Conservation (phyloP, 2,797 vertebrate genomes). For the Smutsia temminckii region DNA sequence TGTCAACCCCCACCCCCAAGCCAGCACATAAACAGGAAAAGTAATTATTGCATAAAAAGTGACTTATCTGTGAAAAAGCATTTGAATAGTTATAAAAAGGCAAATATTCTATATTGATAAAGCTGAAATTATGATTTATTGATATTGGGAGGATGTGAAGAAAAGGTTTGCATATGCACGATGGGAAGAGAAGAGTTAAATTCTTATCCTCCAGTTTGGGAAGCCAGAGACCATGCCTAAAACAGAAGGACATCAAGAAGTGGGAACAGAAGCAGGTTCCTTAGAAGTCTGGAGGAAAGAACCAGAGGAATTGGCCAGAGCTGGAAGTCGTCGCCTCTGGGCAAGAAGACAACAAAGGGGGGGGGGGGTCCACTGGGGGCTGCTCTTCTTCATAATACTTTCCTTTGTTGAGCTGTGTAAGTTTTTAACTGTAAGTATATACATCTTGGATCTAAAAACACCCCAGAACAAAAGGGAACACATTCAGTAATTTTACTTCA, state of each 20-base stretch:
- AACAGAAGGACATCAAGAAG: neutral
- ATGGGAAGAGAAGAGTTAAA: neutral
- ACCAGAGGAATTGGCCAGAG: neutral
- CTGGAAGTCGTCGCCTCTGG: neutral
- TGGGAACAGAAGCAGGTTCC: neutral
- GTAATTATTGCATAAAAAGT: fast-evolving
- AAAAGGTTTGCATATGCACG: neutral
- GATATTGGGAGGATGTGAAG: fast-evolving
- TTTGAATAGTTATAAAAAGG: neutral
- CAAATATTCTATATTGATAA: fast-evolving
- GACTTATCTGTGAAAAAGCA: neutral
- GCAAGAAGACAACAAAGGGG: neutral
- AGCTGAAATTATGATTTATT: neutral
- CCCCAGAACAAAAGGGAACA: neutral
- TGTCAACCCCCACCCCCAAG: neutral
- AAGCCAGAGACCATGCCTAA: neutral
- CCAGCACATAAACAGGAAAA: neutral
- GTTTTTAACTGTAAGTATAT: neutral
- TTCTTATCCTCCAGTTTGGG: neutral
- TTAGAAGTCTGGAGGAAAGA: neutral
- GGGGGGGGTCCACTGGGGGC: neutral
- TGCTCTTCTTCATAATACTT: neutral
- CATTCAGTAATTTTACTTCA: neutral
- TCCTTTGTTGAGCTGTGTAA: neutral
- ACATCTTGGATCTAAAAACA: conserved; percentile 29